Evolutionary conservation across 2,888 invertebrate genomes (phyloP).

Genomic region (Merodon equestris): DNA sequence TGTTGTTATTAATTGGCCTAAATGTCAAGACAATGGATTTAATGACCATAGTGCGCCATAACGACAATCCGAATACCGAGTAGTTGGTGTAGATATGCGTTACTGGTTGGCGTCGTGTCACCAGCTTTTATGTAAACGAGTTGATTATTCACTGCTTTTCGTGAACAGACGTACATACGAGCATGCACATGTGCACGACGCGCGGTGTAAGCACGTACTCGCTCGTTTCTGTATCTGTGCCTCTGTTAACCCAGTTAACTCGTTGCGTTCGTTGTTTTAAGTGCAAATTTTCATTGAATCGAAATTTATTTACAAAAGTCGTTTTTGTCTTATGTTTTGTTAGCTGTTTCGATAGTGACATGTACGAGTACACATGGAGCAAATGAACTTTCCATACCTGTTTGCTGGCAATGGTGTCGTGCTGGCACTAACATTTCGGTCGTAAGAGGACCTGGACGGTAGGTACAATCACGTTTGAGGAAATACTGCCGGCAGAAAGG

Average conservation of each 20-base stretch:
- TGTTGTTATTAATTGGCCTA: constrained; percentile 56
- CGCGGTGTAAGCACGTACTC: neutral
- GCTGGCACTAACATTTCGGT: no score
- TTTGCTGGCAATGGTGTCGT: neutral
- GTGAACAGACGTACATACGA: neutral
- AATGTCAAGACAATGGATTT: constrained; percentile 54
- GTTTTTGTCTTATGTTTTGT: constrained; percentile 27
- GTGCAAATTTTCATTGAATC: constrained; percentile 53
- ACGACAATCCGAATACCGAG: constrained; percentile 9
- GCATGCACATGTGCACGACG: constrained; percentile 32
- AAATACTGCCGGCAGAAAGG: neutral
- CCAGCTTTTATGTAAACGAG: constrained; percentile 33
- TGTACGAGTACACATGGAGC: neutral
- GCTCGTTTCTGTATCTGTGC: constrained; percentile 7
- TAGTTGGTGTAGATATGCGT: neutral
- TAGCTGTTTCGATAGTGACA: constrained; percentile 37
- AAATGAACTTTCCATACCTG: constrained; percentile 14
- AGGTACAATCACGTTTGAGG: no score
- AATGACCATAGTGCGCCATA: constrained; percentile 18
- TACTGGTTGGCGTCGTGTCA: constrained; percentile 32
- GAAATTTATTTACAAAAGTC: constrained; percentile 20
- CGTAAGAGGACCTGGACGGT: no score
- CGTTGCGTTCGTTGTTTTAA: constrained; percentile 40
- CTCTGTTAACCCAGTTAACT: constrained; percentile 36
- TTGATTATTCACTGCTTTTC: no score